Evolutionary conservation across 2,113 vertebrate species (phyloP), one percentile per base, ranked within the genome.

Genomic region (Synodontis membranacea): DNA sequence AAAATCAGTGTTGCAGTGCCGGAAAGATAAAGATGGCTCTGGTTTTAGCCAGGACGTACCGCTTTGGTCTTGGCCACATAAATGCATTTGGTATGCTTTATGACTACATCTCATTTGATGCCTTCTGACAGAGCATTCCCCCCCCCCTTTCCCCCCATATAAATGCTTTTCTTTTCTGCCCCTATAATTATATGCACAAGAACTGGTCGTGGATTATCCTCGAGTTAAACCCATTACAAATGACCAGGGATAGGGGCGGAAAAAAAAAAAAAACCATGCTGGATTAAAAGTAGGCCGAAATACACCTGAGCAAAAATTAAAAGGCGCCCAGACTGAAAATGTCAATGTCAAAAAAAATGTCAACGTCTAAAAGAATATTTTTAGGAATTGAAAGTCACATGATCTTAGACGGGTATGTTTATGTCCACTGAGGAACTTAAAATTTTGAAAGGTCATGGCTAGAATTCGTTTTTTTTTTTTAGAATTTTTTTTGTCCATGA

Each of bases 11-110:
- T 37, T 84, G 85, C 79, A 84, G 85, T 44, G 58, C 85, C 68
- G 82, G 86, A 86, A 91, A 88, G 78, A 89, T 87, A 90, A 88
- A 89, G 87, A 80, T 88, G 86, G 78, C 86, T 86, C 74, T 70
- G 60, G 80, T 58, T 56, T 84, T 74, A 50, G 82, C 62, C 39
- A 58, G 83, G 80, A 84, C 62, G 80, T 81, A 58, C 66, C 1
- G 80, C 88, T 90, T 90, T 90, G 86, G 86, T 89, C 89, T 84
- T 74, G 56, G 70, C 39, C n/a, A 46, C 72, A 31, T 80, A 75
- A 86, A 80, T 78, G 68, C 60, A 80, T 86, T 86, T 58, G 56
- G 76, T 85, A 82, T 66, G 72, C 80, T 89, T 58, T 75, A 66
- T 80, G 86, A 68, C 83, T 42, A 62, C 37, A 91, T 86, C 80